A percentile compares a stretch with the other conserved stretches of the same genome.
These are phyloP conservation scores for Manduca sexta DNA, from an alignment of 1,140 invertebrate species.

Conservation along the genomic window DNA sequence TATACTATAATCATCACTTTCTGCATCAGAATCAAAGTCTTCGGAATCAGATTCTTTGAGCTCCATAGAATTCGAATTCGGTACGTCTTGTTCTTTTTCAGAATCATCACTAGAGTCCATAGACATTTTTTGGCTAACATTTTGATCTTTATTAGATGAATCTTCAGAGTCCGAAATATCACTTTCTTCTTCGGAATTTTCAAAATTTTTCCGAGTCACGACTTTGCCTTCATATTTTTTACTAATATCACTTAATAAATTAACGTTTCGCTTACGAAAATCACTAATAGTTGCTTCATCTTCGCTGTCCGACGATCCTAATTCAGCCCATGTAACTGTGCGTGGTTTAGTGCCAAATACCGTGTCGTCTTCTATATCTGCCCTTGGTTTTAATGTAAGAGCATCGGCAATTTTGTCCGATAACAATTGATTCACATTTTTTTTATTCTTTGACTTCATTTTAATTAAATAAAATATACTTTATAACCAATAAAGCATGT, in stretches of 20 bases:
- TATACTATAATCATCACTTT: constrained; percentile 52
- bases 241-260: constrained; percentile 79
- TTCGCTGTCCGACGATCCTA: constrained; percentile 71
- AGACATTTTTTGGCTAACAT: neutral
- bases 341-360: constrained; percentile 71
- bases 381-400: constrained; percentile 71
- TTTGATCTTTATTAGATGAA: constrained; percentile 10
- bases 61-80: neutral
- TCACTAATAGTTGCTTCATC: constrained; percentile 75
- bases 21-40: constrained; percentile 23
- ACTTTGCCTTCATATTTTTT: constrained; percentile 83
- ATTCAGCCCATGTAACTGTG: constrained; percentile 60
- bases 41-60: constrained; percentile 10
- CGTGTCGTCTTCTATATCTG: constrained; percentile 73
- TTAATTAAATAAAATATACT: constrained; percentile 6
- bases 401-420: constrained; percentile 77
- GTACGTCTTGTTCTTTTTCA: neutral
- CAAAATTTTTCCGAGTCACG: constrained; percentile 64
- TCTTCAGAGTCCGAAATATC: neutral
- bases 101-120: constrained; percentile 4
- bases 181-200: constrained; percentile 26
- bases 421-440: constrained; percentile 41
- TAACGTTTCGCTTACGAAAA: constrained; percentile 78
- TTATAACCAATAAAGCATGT: constrained; percentile 4
- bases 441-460: constrained; percentile 58